Base-by-base conservation (phyloP, 1,140 invertebrate species). In the Planococcus citri region DNA sequence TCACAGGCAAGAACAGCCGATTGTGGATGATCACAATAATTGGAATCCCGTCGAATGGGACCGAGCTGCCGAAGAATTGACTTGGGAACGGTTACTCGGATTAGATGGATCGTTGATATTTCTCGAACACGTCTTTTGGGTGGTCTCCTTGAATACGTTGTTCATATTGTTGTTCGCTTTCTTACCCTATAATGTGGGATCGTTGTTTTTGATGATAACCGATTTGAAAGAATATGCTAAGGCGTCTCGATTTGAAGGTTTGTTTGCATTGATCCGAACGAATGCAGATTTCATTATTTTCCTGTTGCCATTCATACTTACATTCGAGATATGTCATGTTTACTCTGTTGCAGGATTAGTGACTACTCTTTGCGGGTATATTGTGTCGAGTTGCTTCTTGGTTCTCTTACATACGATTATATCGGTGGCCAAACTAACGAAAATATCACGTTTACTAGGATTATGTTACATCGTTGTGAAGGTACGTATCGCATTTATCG, bases 31-130 rank as follows among this genome's bases (percentile, higher is more conserved):
- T 80, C 94, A 96, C 77, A 92, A 90, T 24, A 95, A 96, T 75
- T 97, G 95, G 94, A 97, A 97, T 80, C 94, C 94, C 0, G 95
- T 97, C 83, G 95, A 98, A 76, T 98, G 95, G 94, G 95, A 98
- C 77, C 81, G 95, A 74, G 95, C 93, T 0, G 94, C 91, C 27
- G 97, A 99, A 75, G 97, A 99, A 78, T 78, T 99, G 1, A 98
- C 97, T 0, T 99, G 96, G 96, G 95, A 98, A 77, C 83, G 95
- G 74, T 81, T 99, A 0, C 81, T 99, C 0, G 97, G 97, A 1
- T 80, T 99, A 1, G 97, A 99, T 82, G 97, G 97, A 0, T 98
- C 95, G 0, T 84, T 99, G 27, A 74, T 96, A 17, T 99, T 99
- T 76, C 80, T 99, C 25, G 97, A 99, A 80, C 95, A 99, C 82